Evolutionary conservation across 2,113 vertebrate genomes (phyloP).

Genomic region (Dasypus novemcinctus): DNA sequence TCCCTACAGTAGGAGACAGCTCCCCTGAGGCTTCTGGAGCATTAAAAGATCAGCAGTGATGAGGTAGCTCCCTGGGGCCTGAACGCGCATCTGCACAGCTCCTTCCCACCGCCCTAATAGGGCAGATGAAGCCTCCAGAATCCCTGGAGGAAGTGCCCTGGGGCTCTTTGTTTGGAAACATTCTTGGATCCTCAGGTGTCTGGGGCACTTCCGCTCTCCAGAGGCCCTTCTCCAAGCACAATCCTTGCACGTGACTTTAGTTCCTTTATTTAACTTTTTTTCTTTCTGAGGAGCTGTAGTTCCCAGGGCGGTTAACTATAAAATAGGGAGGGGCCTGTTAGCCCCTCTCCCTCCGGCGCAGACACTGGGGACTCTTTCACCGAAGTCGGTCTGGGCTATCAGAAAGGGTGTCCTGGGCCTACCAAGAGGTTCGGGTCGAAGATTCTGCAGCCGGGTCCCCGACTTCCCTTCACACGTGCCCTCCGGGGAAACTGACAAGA

Average conservation of each 20-base stretch:
- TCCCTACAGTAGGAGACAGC: background rate
- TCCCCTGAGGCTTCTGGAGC: background rate
- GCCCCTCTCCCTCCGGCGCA: background rate
- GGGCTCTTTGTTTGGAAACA: conserved; percentile 75
- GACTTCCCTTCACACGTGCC: background rate
- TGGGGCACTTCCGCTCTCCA: conserved; percentile 54
- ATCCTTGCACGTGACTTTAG: conserved; percentile 57
- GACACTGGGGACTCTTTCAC: background rate
- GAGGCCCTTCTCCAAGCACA: conserved; percentile 52
- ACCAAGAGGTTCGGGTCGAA: conserved; percentile 26
- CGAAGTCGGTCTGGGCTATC: background rate
- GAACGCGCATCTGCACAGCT: background rate
- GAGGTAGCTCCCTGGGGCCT: conserved; percentile 32
- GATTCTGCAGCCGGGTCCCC: background rate
- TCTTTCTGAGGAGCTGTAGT: background rate
- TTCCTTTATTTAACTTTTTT: conserved; percentile 48
- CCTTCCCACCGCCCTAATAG: conserved; percentile 30
- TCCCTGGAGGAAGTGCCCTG: conserved; percentile 54
- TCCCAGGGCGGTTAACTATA: conserved; percentile 25
- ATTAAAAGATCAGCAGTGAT: conserved; percentile 65
- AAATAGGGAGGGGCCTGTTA: background rate
- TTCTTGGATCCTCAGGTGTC: conserved; percentile 66
- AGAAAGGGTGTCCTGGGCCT: conserved; percentile 15
- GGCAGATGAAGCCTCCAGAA: conserved; percentile 40
- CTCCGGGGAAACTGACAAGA: background rate